phyloP scores from a whole-genome alignment of 2,888 invertebrate species.

The Bellardia bayeri region DNA sequence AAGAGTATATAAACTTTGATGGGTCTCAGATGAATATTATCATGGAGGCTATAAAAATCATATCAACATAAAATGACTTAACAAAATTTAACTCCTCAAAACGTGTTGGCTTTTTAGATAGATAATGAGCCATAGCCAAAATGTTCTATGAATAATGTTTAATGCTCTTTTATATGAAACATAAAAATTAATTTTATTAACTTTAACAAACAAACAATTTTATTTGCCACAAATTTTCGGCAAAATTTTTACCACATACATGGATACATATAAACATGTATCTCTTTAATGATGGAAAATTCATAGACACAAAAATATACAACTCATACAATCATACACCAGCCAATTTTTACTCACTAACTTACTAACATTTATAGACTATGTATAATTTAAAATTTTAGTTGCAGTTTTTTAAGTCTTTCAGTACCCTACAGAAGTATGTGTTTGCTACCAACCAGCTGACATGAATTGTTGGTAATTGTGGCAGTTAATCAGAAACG shows the following conservation, averaged over 20 bases:
- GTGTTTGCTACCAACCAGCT: no score
- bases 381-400: slow-evolving; percentile 34
- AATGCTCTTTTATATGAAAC: not conserved
- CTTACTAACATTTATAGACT: slow-evolving; percentile 43
- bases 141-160: not conserved
- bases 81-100: not conserved
- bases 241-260: not conserved
- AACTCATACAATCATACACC: not conserved
- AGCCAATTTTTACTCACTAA: slow-evolving; percentile 25
- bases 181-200: not conserved
- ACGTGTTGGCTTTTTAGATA: not conserved
- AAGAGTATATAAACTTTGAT: no score
- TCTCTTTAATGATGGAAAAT: not conserved
- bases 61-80: no score
- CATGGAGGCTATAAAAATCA: no score
- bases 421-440: not conserved
- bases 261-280: no score
- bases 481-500: no score
- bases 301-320: slow-evolving; percentile 17
- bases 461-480: no score
- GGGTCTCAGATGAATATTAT: no score
- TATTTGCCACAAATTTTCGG: not conserved
- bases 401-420: slow-evolving; percentile 12
- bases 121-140: not conserved
- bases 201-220: not conserved